Base-by-base conservation (phyloP, 2,888 invertebrate species). In the Lobophora halterata region DNA sequence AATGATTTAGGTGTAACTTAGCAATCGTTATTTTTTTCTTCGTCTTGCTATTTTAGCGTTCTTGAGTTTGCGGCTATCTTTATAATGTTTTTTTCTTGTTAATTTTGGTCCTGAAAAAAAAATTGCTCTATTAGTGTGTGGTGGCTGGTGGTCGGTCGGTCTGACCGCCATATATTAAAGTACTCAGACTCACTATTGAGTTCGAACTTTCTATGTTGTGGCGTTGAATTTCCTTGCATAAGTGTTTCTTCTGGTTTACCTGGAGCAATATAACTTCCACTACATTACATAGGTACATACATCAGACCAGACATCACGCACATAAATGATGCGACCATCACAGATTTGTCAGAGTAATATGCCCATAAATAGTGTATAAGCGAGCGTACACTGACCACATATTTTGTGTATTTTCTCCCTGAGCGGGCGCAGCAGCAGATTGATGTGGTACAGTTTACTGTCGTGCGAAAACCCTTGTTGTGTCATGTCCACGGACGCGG, bases 401-500 rank as follows among this genome's bases (percentile, higher is more conserved):
- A 71, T 70, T 28, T 54, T 62, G 9, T 62, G 55, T 2, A 75
- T 34, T 16, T 67, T 61, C 3, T 50, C 43, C 16, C 53, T 52
- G 8, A 74, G 34, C 0, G 73, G 70, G 12, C 58, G 64, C 1
- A 71, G 31, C 16, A 70, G 14, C 8, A 64, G 41, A 7, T 61
- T 57, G 1, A 64, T 37, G 0, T 58, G 62, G 17, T 54, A 46
- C 4, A 57, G 9, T 32, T 67, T 65, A 16, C 61, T 67, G 27
- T 75, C 70, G 8, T 32, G 52, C 6, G 71, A 55, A 24, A 79
- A 79, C 1, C 79, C 79, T 23, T 68, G 50, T 7, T 53, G 58
- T 0, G 74, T 79, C 79, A 79, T 79, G 34, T 79, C 79, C 5
- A 71, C 53, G 0, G 71, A 71, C 0, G 72, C 70, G 0, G 66